Base-by-base conservation (phyloP, 2,797 vertebrate genomes). In the Falco biarmicus region DNA sequence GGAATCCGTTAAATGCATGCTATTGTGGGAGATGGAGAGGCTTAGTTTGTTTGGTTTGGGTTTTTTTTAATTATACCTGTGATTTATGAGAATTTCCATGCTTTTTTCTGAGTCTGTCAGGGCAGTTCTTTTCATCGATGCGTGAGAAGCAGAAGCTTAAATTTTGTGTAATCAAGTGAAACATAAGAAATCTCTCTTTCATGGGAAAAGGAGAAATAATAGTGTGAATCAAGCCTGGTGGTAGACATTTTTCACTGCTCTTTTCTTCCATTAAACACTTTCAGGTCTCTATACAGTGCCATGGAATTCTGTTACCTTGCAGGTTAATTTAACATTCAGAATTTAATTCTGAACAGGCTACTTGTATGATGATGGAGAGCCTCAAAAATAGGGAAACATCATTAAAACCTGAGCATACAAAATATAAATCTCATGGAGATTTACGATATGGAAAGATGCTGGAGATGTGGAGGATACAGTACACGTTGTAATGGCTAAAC, bases 1-100 rank as follows among this genome's bases (percentile, higher is more conserved):
- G 34, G 66, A 96, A 89, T 94, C 53, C 74, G 80, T 95, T 91
- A 91, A 93, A 43, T 71, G 19, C 16, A 22, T 74, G 45, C 45
- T 87, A 34, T 20, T 89, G 48, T 79, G 70, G 56, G 51, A 90
- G 28, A 37, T 59, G 39, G 60, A 87, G 64, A 71, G 21, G 29
- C 53, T 76, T 84, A 68, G 47, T 76, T 93, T 81, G 41, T 80
- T 17, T 76, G 10, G 3, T 26, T 54, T n/a, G 3, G 3, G 0
- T 34, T 39, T 32, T 69, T 50, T 90, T 37, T 7, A 32, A 76
- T 89, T 65, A 32, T 68, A 43, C 17, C 17, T 79, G 41, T 79
- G 39, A 24, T 70, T 90, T 95, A 54, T 61, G 86, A 69, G 64
- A 89, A 86, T 64, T 74, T 73, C 50, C 24, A 6, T 86, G 70